phyloP scores from a whole-genome alignment of 2,797 vertebrate species.

The Harpia harpyja region DNA sequence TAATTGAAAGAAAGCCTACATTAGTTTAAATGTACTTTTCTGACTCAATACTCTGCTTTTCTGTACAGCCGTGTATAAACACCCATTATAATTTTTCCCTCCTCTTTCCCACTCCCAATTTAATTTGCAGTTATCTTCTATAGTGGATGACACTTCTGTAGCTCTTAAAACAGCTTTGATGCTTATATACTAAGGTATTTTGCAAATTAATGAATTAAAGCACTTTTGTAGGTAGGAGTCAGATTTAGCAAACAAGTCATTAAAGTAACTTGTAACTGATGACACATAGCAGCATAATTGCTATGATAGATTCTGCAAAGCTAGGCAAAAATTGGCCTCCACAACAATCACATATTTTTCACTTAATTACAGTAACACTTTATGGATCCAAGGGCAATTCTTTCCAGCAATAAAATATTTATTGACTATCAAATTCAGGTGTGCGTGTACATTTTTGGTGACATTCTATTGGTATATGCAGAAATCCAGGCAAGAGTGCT shows the following conservation, averaged over 20 bases:
- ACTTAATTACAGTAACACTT: conserved; percentile 17
- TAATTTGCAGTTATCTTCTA: conserved; percentile 51
- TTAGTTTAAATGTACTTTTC: neutral
- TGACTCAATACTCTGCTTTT: neutral
- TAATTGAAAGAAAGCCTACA: neutral
- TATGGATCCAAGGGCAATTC: neutral
- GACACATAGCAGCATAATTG: conserved; percentile 52
- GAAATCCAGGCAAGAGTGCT: neutral
- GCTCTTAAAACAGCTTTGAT: conserved; percentile 56
- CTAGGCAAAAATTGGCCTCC: conserved; percentile 15
- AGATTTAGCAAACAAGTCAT: conserved; percentile 63
- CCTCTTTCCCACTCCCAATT: neutral
- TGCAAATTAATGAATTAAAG: conserved; percentile 67
- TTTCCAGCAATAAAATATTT: neutral
- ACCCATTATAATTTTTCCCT: neutral
- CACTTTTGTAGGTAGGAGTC: conserved; percentile 55
- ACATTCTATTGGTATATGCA: neutral
- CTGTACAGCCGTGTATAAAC: conserved; percentile 7
- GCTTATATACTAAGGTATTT: conserved; percentile 57
- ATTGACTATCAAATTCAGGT: neutral
- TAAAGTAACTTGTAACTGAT: conserved; percentile 63
- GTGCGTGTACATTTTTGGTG: neutral
- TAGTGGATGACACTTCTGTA: conserved; percentile 41
- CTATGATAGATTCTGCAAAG: conserved; percentile 10
- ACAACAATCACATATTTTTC: conserved; percentile 11